Evolutionary conservation across 2,888 invertebrate genomes (phyloP).

Genomic region (Meiosimyza decipiens): DNA sequence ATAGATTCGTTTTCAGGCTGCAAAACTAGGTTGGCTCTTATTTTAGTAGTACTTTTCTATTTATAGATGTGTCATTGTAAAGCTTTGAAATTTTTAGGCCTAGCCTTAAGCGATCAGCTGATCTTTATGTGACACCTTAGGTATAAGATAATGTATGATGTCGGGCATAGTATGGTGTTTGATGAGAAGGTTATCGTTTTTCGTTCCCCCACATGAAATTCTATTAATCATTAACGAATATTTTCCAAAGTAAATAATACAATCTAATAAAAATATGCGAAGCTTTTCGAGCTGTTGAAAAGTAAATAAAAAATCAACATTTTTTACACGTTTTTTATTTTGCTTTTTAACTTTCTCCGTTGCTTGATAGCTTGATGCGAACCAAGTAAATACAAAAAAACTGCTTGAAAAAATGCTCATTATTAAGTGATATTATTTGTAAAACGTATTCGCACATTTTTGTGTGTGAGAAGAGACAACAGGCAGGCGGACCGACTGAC

Average conservation of each 20-base stretch:
- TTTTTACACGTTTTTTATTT: slow-evolving; percentile 3
- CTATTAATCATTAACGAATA: slow-evolving; percentile 9
- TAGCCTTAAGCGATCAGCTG: too few species aligned
- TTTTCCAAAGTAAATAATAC: slow-evolving; percentile 7
- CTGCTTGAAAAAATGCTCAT: slow-evolving; percentile 12
- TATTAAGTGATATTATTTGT: slow-evolving; percentile 18
- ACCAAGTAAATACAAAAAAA: neutral
- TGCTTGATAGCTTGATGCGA: neutral
- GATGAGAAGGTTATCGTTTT: too few species aligned
- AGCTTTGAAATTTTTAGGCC: too few species aligned
- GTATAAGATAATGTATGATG: too few species aligned
- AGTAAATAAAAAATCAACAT: slow-evolving; percentile 2
- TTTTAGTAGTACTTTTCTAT: too few species aligned
- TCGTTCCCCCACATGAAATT: neutral
- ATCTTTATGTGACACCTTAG: too few species aligned
- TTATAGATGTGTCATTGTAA: too few species aligned
- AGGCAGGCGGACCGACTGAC: neutral
- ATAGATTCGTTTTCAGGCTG: too few species aligned
- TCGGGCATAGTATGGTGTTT: too few species aligned
- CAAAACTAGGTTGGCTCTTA: too few species aligned
- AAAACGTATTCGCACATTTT: slow-evolving; percentile 16
- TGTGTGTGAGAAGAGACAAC: neutral
- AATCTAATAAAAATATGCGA: neutral
- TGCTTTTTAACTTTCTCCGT: slow-evolving; percentile 24
- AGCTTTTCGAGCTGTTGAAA: too few species aligned